Evolutionary conservation across 2,797 vertebrate species (phyloP).

Genomic region (Clarias laeviceps): DNA sequence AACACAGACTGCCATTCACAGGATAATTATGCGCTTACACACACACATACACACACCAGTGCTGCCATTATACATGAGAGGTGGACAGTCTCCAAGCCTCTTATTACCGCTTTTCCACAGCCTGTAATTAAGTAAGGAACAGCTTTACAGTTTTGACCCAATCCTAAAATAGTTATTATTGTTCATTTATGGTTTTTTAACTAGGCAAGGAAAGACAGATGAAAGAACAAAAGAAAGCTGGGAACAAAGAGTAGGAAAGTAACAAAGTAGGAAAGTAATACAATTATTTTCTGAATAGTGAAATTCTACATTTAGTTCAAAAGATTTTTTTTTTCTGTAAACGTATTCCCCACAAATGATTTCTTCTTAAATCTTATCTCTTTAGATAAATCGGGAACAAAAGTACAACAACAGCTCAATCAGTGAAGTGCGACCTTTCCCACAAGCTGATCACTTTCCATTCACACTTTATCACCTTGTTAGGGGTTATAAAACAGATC

Average conservation of each 20-base stretch:
- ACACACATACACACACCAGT: slow-evolving; percentile 2
- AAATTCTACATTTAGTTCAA: neutral
- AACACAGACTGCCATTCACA: slow-evolving; percentile 13
- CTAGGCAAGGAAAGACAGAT: neutral
- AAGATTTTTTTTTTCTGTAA: neutral
- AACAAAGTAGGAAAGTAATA: neutral
- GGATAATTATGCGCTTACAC: slow-evolving; percentile 10
- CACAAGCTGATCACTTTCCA: slow-evolving; percentile 5
- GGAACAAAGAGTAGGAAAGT: neutral
- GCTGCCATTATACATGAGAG: neutral
- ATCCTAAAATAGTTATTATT: neutral
- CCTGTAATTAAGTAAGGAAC: neutral
- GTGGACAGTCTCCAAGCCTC: neutral
- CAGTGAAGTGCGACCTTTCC: neutral
- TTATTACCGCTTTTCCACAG: neutral
- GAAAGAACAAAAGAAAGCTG: neutral
- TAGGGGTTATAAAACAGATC: neutral
- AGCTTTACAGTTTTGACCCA: too few relatives aligned
- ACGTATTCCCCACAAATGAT: too few relatives aligned
- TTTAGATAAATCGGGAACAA: neutral
- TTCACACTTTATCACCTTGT: neutral
- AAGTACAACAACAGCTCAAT: neutral
- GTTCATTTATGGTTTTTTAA: neutral
- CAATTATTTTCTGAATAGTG: neutral
- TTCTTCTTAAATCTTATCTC: neutral